Percentiles rank a stretch among this genome's conserved stretches.
These are phyloP conservation scores for Tenualosa thibaudeaui DNA, from an alignment of 2,797 vertebrate genomes.

Conservation along the genomic window DNA sequence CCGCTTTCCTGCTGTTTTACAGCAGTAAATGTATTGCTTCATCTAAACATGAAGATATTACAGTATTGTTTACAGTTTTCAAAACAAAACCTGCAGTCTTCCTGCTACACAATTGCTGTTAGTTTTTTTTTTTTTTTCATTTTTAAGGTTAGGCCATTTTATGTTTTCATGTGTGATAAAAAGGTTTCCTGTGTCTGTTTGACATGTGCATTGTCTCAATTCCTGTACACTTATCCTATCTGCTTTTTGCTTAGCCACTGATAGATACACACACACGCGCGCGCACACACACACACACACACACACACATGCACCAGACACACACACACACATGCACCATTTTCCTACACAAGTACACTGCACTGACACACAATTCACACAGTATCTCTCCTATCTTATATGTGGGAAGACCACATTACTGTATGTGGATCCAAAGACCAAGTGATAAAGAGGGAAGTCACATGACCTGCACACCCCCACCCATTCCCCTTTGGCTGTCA, in stretches of 20 bases:
- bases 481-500: neutral
- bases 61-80: no score
- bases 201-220: conserved; percentile 18
- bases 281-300: conserved; percentile 21
- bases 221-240: conserved; percentile 6
- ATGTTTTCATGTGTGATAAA: neutral
- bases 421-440: neutral
- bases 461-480: neutral
- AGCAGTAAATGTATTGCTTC: no score
- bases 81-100: no score
- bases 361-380: neutral
- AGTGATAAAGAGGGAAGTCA: neutral
- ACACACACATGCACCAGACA: conserved; percentile 16
- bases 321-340: neutral
- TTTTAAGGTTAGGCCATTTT: neutral
- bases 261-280: conserved; percentile 24
- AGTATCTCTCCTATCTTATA: conserved; percentile 8
- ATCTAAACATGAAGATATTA: no score
- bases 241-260: neutral
- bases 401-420: neutral
- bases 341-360: neutral
- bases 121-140: no score
- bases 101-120: no score
- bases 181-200: conserved; percentile 3
- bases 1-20: no score